phyloP scores from a whole-genome alignment of 1,140 invertebrate genomes.

The Trichomalopsis sarcophagae region DNA sequence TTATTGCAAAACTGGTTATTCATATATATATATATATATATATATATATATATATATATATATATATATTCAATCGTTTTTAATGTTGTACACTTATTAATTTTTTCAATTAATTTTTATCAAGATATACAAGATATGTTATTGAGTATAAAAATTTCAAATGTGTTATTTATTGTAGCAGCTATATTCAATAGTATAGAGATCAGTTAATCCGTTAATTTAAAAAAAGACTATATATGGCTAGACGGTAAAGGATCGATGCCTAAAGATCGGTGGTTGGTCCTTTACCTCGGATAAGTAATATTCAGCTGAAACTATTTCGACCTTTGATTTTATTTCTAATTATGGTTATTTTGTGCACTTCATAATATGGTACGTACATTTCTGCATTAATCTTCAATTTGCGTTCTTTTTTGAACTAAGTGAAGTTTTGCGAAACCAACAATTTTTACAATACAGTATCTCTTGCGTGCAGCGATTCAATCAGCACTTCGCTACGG shows the following conservation, averaged over 20 bases:
- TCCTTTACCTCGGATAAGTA: not conserved
- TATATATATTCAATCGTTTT: too few species aligned
- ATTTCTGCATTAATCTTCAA: not conserved
- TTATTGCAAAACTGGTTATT: not conserved
- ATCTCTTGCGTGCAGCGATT: constrained; percentile 29
- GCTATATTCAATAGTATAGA: not conserved
- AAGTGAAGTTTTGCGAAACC: constrained; percentile 1
- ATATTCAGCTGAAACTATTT: not conserved
- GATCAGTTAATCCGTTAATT: not conserved
- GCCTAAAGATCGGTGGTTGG: not conserved
- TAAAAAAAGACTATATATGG: not conserved
- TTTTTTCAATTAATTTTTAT: not conserved
- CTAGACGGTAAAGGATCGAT: not conserved
- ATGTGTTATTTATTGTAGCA: not conserved
- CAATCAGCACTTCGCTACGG: not conserved
- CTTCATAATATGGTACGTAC: not conserved
- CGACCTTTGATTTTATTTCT: too few species aligned
- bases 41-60: too few species aligned
- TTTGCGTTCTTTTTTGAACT: constrained; percentile 15
- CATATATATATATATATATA: too few species aligned
- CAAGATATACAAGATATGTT: constrained; percentile 13
- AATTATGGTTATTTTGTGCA: not conserved
- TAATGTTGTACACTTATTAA: not conserved
- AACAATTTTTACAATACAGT: constrained; percentile 7
- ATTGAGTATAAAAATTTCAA: constrained; percentile 16